phyloP scores from a whole-genome alignment of 2,113 vertebrate species.

The Grus americana region DNA sequence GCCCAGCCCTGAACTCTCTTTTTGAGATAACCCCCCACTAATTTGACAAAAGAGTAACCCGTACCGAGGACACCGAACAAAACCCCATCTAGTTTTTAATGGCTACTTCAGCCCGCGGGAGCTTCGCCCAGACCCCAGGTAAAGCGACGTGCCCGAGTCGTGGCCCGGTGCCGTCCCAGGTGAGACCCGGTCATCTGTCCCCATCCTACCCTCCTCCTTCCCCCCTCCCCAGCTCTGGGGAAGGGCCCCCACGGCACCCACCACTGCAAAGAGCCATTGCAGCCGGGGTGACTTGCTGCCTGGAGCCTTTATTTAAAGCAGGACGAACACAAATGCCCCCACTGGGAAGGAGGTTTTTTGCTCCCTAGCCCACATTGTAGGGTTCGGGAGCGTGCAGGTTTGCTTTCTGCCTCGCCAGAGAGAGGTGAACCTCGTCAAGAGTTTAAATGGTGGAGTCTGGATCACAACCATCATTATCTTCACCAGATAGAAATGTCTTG shows the following conservation, averaged over 20 bases:
- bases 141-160: fast-evolving
- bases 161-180: not conserved
- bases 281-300: not conserved
- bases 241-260: not conserved
- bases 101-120: not conserved
- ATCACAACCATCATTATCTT: not conserved
- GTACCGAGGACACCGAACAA: not conserved
- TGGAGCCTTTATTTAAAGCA: not conserved
- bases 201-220: not conserved
- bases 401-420: not conserved
- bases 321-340: fast-evolving
- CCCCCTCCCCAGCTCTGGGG: fast-evolving
- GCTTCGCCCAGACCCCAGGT: fast-evolving
- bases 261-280: not conserved
- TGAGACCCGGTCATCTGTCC: not conserved
- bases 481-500: not conserved
- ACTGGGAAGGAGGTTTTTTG: not conserved
- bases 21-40: not conserved
- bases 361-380: fast-evolving
- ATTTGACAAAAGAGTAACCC: not conserved
- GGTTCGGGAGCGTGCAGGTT: not conserved
- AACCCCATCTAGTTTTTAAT: not conserved
- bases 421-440: not conserved
- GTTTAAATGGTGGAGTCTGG: not conserved
- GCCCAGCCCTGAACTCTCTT: not conserved